Base-by-base conservation (phyloP, 1,140 invertebrate genomes). In the Cydia fagiglandana region DNA sequence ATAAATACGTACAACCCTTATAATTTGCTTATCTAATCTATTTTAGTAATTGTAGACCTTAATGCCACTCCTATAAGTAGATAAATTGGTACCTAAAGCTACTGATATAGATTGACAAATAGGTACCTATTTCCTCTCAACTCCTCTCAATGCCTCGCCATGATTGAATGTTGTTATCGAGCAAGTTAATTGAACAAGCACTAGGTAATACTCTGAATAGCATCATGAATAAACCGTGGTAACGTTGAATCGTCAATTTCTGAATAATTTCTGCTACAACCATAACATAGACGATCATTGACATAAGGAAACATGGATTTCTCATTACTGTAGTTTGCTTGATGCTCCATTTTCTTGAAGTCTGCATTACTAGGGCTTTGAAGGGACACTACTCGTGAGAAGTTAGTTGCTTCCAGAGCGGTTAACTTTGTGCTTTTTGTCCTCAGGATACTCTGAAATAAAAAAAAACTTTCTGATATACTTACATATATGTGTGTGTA, bases 381-480 rank as follows among this genome's bases (percentile, higher is more conserved):
- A n/a, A 73, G 79, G 70, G 91, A 93, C 53, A 93, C 84, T 64
- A 83, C 80, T 82, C 83, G 90, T 76, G 92, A 93, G 77, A 90
- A 88, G 28, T 83, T 83, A 64, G 88, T 92, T 61, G 91, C 93
- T 77, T 92, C 82, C 20, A 91, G 78, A 45, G 93, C 90, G 74
- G 90, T 89, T 34, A 92, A 77, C 34, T 86, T 86, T 1, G 75
- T 64, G n/a, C 56, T 41, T 30, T 88, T 79, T 6, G 70, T 81
- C 53, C 83, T 80, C 73, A 93, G 73, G 6, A 70, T 75, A 73
- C 87, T 91, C 93, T 93, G 78, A 81, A 93, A 91, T 56, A 80
- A 83, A 74, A 76, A 28, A 78, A 77, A 73, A 68, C 0, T 15
- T 5, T 50, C 13, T 68, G 34, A 41, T 68, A 41, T 34, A 34